Percentiles rank a stretch among this genome's conserved stretches.
Conservation (phyloP, 2,113 vertebrate species). For the Cinclus mexicanus region DNA sequence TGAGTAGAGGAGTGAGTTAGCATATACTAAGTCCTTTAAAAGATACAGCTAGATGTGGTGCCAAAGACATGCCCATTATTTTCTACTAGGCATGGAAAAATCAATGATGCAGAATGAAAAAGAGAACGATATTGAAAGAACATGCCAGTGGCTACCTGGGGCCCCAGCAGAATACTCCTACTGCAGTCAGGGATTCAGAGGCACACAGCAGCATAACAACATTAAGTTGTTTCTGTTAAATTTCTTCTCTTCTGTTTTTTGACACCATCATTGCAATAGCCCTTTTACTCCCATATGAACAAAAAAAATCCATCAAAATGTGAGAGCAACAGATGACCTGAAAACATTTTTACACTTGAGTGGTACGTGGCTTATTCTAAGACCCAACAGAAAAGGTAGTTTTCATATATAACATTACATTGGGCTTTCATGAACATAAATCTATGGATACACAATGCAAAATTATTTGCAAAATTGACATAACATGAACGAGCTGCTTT, state of each 20-base stretch:
- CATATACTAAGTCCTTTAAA: neutral
- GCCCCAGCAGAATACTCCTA: neutral
- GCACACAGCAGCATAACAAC: neutral
- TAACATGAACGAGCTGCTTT: neutral
- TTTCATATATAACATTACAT: neutral
- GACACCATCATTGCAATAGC: neutral
- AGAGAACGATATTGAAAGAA: neutral
- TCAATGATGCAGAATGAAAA: neutral
- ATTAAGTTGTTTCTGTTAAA: neutral
- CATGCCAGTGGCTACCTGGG: neutral
- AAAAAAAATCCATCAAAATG: neutral
- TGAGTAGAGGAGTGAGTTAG: neutral
- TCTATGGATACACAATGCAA: neutral
- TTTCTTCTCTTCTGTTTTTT: neutral
- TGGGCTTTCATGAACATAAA: neutral
- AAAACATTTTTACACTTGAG: neutral
- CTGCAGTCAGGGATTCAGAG: neutral
- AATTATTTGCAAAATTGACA: neutral
- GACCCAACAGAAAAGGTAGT: neutral
- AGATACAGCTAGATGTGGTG: neutral
- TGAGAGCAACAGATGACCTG: neutral
- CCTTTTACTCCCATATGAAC: neutral
- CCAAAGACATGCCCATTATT: neutral
- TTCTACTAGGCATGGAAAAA: neutral
- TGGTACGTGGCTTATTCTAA: fast-evolving